Evolutionary conservation across 2,113 vertebrate species (phyloP), one percentile per base, ranked within the genome.

Genomic region (Thalassoma bifasciatum): DNA sequence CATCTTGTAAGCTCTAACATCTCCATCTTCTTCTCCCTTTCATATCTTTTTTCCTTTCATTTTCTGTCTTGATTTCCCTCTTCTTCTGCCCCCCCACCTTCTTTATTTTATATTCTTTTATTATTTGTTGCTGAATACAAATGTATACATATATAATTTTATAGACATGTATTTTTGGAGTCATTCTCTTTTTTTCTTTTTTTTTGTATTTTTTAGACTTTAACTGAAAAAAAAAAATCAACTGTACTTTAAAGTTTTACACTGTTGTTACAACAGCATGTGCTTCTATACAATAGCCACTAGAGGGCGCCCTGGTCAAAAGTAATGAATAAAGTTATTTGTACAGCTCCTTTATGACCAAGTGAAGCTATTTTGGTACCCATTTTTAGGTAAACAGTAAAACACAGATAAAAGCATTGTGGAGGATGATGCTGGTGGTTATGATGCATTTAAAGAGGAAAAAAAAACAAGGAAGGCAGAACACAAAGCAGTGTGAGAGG

Each of bases 271-370:
- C 57, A 6, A n/a, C 38, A 12, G 16, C 19, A 9, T 73, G 69
- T 66, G 2, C 53, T 71, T 36, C 66, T 26, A n/a, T 2, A 3
- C 58, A 26, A 36, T 0, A 34, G 58, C 19, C 88, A 86, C 72
- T 69, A 86, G 89, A 52, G 81, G 89, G 85, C 72, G 19, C 44
- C 52, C n/a, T 34, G 83, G 72, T 47, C 51, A 72, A 68, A 68
- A n/a, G 16, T 16, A 60, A 65, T 16, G 37, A 5, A 54, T 3
- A 51, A 52, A 72, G 26, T 57, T 37, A 19, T 47, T 1, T 22
- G 24, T 30, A 30, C 44, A 11, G 22, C 22, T 10, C 9, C 44
- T n/a, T 13, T 19, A 42, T 14, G 22, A 30, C 42, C 9, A 5
- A 44, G 42, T 14, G 42, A 16, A 5, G 13, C 42, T 2, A 2